Evolutionary conservation across 1,140 invertebrate genomes (phyloP).

Genomic region (Euura lappo): DNA sequence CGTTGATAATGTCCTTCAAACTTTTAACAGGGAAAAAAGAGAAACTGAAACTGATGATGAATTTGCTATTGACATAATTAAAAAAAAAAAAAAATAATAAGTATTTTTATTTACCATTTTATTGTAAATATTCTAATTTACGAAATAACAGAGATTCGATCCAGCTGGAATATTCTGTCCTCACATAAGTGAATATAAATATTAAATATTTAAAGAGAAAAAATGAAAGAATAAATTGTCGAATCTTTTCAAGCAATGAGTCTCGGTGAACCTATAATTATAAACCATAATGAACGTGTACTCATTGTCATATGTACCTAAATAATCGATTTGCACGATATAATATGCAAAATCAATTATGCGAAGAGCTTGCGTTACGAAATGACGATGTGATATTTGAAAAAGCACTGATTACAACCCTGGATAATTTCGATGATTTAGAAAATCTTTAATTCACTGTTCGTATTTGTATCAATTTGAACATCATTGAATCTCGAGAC

Average conservation of each 20-base stretch:
- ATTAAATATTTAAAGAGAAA: slow-evolving; percentile 18
- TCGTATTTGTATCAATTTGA: too few relatives aligned
- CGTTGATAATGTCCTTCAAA: too few relatives aligned
- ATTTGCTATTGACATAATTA: too few relatives aligned
- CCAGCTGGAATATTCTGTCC: slow-evolving; percentile 19
- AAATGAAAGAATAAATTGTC: slow-evolving; percentile 11
- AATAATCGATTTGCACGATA: neutral
- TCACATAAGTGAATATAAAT: slow-evolving; percentile 19
- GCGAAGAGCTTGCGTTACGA: neutral
- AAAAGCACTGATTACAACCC: neutral
- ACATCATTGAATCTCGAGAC: slow-evolving; percentile 24
- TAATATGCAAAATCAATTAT: neutral
- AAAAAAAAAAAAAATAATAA: too few relatives aligned
- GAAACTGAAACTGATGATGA: too few relatives aligned
- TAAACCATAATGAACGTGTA: neutral
- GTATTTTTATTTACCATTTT: too few relatives aligned
- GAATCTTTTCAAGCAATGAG: neutral
- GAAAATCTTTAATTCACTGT: too few relatives aligned
- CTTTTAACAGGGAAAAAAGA: too few relatives aligned
- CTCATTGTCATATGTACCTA: neutral
- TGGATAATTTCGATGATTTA: too few relatives aligned
- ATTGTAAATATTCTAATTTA: too few relatives aligned
- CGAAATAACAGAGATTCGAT: too few relatives aligned
- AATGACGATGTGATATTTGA: neutral
- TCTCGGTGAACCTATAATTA: too few relatives aligned